Percentiles rank a stretch among this genome's conserved stretches.
Conservation (phyloP, 2,113 vertebrate species). For the Oryzias melastigma region DNA sequence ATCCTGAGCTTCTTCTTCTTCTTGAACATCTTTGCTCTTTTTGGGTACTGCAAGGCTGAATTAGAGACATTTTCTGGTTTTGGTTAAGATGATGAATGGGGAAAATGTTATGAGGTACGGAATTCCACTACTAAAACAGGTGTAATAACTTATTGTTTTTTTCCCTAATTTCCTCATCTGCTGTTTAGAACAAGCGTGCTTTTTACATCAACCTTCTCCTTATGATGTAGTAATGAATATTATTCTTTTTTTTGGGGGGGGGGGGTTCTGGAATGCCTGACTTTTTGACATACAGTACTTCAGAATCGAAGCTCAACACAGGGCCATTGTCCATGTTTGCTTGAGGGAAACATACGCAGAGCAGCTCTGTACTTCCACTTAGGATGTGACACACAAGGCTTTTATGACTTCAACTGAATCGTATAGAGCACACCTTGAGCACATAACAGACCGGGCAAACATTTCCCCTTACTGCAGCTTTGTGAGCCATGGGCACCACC, state of each 20-base stretch:
- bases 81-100: slow-evolving; percentile 29
- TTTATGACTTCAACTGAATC: slow-evolving; percentile 72
- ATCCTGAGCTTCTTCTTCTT: slow-evolving; percentile 5
- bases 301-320: slow-evolving; percentile 65
- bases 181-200: slow-evolving; percentile 41
- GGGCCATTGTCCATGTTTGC: slow-evolving; percentile 61
- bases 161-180: slow-evolving; percentile 49
- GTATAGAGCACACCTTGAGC: slow-evolving; percentile 67
- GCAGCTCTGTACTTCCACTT: slow-evolving; percentile 51
- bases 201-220: slow-evolving; percentile 54
- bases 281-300: slow-evolving; percentile 12
- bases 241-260: too few relatives aligned
- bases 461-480: slow-evolving; percentile 71
- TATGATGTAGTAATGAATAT: slow-evolving; percentile 36
- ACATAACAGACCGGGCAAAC: slow-evolving; percentile 66
- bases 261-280: slow-evolving; percentile 15
- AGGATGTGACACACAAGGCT: slow-evolving; percentile 69
- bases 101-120: slow-evolving; percentile 26
- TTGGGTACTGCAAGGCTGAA: slow-evolving; percentile 6
- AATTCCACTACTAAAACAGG: slow-evolving; percentile 65
- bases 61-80: slow-evolving; percentile 13
- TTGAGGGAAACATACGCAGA: slow-evolving; percentile 36
- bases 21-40: slow-evolving; percentile 18
- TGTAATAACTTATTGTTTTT: slow-evolving; percentile 50
- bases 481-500: slow-evolving; percentile 67